A percentile compares a stretch with the other conserved stretches of the same genome.
Evolutionary conservation across 1,140 invertebrate genomes (phyloP).

Genomic region (Nylanderia fulva): DNA sequence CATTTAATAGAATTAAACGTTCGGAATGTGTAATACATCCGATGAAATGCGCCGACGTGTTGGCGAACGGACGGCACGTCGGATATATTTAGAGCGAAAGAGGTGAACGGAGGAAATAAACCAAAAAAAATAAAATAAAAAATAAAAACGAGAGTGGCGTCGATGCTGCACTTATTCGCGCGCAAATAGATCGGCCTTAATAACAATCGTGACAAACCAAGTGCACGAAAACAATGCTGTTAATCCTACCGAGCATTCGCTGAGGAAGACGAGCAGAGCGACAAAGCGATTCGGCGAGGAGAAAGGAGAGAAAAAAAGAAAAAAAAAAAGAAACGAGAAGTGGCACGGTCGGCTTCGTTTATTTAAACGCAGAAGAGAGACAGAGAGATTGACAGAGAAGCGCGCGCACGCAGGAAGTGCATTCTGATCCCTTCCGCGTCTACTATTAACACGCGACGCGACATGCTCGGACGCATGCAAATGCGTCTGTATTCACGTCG

Average conservation of each 20-base stretch:
- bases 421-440: slow-evolving; percentile 22
- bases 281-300: not conserved
- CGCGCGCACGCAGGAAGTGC: slow-evolving; percentile 17
- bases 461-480: not conserved
- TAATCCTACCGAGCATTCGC: not conserved
- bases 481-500: not conserved
- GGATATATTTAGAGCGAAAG: slow-evolving; percentile 68
- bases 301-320: too few species aligned
- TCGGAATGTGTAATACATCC: slow-evolving; percentile 22
- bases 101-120: slow-evolving; percentile 33
- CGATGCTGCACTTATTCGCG: slow-evolving; percentile 33
- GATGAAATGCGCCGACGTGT: slow-evolving; percentile 14
- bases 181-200: slow-evolving; percentile 42
- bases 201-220: slow-evolving; percentile 27
- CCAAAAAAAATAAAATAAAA: not conserved
- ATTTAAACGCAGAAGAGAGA: not conserved
- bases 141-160: slow-evolving; percentile 13
- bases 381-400: too few species aligned
- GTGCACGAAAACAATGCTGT: slow-evolving; percentile 42
- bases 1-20: slow-evolving; percentile 36
- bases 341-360: not conserved
- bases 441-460: slow-evolving; percentile 20
- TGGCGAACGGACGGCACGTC: slow-evolving; percentile 35
- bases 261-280: not conserved
- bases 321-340: too few species aligned